Evolutionary conservation across 2,797 vertebrate species (phyloP).

Genomic region (Heliangelus exortis): DNA sequence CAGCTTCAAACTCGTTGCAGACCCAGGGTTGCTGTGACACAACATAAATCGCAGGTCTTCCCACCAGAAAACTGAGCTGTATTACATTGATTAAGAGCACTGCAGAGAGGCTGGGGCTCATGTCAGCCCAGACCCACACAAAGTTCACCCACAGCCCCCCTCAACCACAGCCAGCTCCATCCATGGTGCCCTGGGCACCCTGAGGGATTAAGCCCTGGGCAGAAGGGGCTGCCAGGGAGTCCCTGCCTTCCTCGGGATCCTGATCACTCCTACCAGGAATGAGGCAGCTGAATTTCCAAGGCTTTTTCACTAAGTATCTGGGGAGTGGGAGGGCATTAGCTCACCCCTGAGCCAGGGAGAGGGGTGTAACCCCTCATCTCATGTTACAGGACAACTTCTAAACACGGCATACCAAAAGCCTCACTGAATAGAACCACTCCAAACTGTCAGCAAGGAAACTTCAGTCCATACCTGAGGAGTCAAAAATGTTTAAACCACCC

Average conservation of each 20-base stretch:
- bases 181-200: background rate
- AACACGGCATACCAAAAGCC: background rate
- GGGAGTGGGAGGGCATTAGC: background rate
- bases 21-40: background rate
- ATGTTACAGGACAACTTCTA: background rate
- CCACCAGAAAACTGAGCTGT: background rate
- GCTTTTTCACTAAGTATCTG: background rate
- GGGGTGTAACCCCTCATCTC: background rate
- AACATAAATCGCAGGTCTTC: background rate
- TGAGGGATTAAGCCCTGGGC: background rate
- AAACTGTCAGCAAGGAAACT: background rate
- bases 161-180: fast-evolving
- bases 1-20: background rate
- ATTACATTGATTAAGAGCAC: background rate
- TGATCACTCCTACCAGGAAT: background rate
- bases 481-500: background rate
- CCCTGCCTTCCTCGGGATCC: background rate
- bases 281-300: background rate
- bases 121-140: background rate
- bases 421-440: background rate
- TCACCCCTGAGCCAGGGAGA: background rate
- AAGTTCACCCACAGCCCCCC: background rate
- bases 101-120: fast-evolving
- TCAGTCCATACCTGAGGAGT: background rate
- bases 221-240: background rate